These are phyloP conservation scores for Neosilurus mollespiculum DNA, from an alignment of 2,797 vertebrate genomes.

Conservation along the genomic window DNA sequence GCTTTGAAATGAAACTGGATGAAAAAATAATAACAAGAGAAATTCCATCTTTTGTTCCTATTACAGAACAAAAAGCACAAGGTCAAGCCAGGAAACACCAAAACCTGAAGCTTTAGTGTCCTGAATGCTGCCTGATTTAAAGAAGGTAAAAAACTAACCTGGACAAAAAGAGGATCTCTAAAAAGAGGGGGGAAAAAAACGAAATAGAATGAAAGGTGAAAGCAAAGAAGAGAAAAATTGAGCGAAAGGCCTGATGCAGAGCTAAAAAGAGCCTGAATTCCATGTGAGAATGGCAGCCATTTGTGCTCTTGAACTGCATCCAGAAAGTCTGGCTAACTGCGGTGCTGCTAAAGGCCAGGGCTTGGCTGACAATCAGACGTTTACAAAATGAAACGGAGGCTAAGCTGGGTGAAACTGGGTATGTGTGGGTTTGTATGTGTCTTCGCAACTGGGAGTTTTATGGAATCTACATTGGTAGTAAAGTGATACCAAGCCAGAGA, in stretches of 20 bases:
- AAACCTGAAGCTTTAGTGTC: slow-evolving; percentile 15
- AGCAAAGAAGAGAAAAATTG: too few relatives aligned
- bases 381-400: slow-evolving; percentile 52
- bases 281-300: slow-evolving; percentile 67
- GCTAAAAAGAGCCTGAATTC: slow-evolving; percentile 65
- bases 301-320: slow-evolving; percentile 68
- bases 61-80: neutral
- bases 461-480: neutral
- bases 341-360: slow-evolving; percentile 42
- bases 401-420: slow-evolving; percentile 32
- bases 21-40: neutral
- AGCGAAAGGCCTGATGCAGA: slow-evolving; percentile 48
- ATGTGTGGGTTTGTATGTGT: slow-evolving; percentile 26
- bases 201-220: too few relatives aligned
- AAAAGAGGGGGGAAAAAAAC: neutral
- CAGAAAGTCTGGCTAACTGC: slow-evolving; percentile 69
- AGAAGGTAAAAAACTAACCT: neutral
- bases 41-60: neutral
- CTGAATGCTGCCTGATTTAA: slow-evolving; percentile 25
- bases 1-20: neutral
- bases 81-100: slow-evolving; percentile 30
- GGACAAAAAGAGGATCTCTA: slow-evolving; percentile 8
- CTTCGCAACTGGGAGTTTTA: neutral
- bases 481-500: neutral
- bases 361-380: slow-evolving; percentile 61